Base-by-base conservation (phyloP, 1,140 invertebrate genomes). In the Cotesia chilonis region DNA sequence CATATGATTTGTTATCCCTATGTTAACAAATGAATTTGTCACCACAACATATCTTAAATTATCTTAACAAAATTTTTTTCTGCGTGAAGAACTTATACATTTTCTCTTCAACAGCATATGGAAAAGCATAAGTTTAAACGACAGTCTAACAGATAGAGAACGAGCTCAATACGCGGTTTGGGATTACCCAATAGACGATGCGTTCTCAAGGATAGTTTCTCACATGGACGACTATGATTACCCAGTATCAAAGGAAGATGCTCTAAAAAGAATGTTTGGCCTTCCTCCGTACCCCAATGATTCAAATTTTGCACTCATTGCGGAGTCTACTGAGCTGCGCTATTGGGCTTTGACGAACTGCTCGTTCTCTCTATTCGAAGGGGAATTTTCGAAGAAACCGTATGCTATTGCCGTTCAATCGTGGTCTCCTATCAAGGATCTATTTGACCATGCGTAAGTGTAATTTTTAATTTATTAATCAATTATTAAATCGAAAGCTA, bases 101-200 rank as follows among this genome's bases (percentile, higher is more conserved):
- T 59, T n/a, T 65, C 28, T 28, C 28, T 12, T 61, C 1, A 28
- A 68, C 80, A 98, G 96, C 78, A 98, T 98, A 76, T 99, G 97
- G 97, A 98, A 98, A 82, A 94, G 98, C 73, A 97, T 99, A 93
- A 97, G 95, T 41, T 85, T 99, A 5, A 97, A 98, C 79, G 97
- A 98, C 82, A 96, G 93, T 70, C 84, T 98, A 17, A 92, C 90
- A 9, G 94, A 96, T 51, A 90, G 96, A 0, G 96, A 98, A 81
- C 87, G 96, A 61, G 94, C 96, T 0, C 95, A 98, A 84, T 83
- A 99, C 10, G 97, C 97, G 0, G 97, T 99, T 0, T 99, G 97
- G 97, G 97, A 99, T 83, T 99, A 99, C 85, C 98, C 98, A 0
- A 96, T 98, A 0, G 97, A 95, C 78, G 97, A 99, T 83, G 98